Base-by-base conservation (phyloP, 2,888 invertebrate genomes). In the Apamea sordens region DNA sequence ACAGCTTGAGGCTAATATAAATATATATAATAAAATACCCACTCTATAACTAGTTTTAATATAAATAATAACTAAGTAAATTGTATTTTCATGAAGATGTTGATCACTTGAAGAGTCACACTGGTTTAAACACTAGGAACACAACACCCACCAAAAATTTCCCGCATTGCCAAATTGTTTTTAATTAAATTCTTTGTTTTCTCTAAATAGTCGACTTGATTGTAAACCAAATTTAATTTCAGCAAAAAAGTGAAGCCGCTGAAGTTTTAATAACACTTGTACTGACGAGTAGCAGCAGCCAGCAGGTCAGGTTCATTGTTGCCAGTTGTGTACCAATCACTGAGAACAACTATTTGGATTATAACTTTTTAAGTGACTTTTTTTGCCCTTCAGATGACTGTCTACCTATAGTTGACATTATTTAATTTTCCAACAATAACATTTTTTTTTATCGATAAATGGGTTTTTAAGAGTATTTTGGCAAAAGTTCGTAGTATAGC, bases 201-300 rank as follows among this genome's bases (percentile, higher is more conserved):
- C 41, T 53, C 44, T 47, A 24, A 32, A 41, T 53, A 72, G 53
- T 53, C 44, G 78, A 78, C 73, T 65, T 83, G 47, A 71, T 73
- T 71, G 65, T 50, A 83, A 73, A 65, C 21, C 28, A 61, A 82
- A 79, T 65, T 79, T 41, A 83, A 65, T 83, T 67, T 79, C 15
- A n/a, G 21, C 15, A 61, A 70, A 61, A 70, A 63, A 74, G 53
- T 74, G 61, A 74, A 79, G 41, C 79, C 56, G n/a, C 8, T 2
- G 21, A 36, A 59, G 61, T 74, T 59, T 56, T 67, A 71, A 70
- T 69, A 65, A 32, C 53, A 61, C 10, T 63, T 61, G 44, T 63
- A 61, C 15, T 11, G n/a, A 24, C 15, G 10, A 21, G 2, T 15
- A 21, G 24, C 36, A 41, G 53, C 15, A 18, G 53, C 18, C 32